phyloP scores from a whole-genome alignment of 2,888 invertebrate species.

The Hoplodrina blanda region DNA sequence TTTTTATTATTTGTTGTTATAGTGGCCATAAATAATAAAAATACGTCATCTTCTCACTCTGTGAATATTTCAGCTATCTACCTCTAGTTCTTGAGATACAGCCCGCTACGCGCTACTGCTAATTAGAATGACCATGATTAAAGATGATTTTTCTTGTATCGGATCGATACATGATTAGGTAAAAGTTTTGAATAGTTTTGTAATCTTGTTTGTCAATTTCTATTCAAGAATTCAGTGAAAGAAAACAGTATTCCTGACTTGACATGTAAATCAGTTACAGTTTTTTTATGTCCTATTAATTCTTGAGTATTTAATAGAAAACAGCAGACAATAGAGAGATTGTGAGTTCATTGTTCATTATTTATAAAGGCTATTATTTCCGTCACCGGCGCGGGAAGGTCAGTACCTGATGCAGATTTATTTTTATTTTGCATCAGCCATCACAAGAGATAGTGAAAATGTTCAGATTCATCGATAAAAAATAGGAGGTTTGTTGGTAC shows the following conservation, averaged over 20 bases:
- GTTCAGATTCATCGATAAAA: slow-evolving; percentile 30
- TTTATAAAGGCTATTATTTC: slow-evolving; percentile 38
- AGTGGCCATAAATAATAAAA: no score
- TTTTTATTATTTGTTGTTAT: no score
- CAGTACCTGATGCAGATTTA: slow-evolving; percentile 4
- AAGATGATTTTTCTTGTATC: slow-evolving; percentile 21
- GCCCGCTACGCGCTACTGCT: no score
- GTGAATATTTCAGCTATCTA: no score
- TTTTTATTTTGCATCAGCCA: not conserved
- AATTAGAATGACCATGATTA: not conserved
- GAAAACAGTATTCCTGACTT: not conserved
- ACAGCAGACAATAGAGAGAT: slow-evolving; percentile 42
- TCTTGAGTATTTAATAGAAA: slow-evolving; percentile 27
- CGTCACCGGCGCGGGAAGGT: slow-evolving; percentile 41
- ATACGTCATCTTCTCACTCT: no score
- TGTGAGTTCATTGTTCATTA: slow-evolving; percentile 39
- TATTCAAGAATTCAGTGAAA: not conserved
- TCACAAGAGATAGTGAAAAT: not conserved
- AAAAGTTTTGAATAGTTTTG: slow-evolving; percentile 3
- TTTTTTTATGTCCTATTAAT: slow-evolving; percentile 17
- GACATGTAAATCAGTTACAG: not conserved
- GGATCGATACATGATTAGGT: slow-evolving; percentile 32
- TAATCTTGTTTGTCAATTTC: not conserved
- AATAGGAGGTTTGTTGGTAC: slow-evolving; percentile 6
- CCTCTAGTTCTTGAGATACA: no score